Base-by-base conservation (phyloP, 1,140 invertebrate genomes). In the Diachasmimorpha longicaudata region DNA sequence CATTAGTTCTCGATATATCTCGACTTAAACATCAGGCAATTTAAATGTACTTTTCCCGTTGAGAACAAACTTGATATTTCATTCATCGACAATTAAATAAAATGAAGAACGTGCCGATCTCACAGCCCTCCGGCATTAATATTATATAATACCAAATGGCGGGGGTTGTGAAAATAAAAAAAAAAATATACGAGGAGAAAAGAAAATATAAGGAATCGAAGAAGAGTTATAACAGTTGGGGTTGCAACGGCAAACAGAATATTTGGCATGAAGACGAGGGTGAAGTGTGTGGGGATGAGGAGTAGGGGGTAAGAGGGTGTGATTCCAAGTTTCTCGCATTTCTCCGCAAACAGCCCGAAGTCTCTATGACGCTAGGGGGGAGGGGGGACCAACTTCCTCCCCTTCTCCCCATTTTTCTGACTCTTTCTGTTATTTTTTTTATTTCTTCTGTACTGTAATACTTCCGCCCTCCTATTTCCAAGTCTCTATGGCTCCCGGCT, bases 61-160 rank as follows among this genome's bases (percentile, higher is more conserved):
- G 9, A 52, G 9, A 52, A 52, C 14, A 9, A 6, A 52, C 16
- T 25, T 63, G 58, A 25, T 63, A 11, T 14, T 23, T 31, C 23
- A 8, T 63, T 63, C 23, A 52, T 14, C 9, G 11, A 63, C 58
- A 25, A 13, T 23, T 63, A 31, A 25, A 25, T 55, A 55, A 16
- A 55, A 9, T 11, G 23, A 31, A 19, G 80, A 79, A 86, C 86
- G 87, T 88, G 87, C 85, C 82, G 77, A 77, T 81, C 78, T 80
- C 63, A 78, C 76, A 78, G 84, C 83, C 85, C 84, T 81, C 83
- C 71, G 85, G 88, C 87, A 88, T 89, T 89, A 89, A 89, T 88
- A 89, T 87, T 88, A 85, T 85, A 89, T 88, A 83, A 89, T 86
- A 86, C 87, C 86, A 85, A 63, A 84, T 85, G 86, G 82, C 6